Conservation (phyloP, 1,140 invertebrate species). For the Ditylenchus dipsaci region DNA sequence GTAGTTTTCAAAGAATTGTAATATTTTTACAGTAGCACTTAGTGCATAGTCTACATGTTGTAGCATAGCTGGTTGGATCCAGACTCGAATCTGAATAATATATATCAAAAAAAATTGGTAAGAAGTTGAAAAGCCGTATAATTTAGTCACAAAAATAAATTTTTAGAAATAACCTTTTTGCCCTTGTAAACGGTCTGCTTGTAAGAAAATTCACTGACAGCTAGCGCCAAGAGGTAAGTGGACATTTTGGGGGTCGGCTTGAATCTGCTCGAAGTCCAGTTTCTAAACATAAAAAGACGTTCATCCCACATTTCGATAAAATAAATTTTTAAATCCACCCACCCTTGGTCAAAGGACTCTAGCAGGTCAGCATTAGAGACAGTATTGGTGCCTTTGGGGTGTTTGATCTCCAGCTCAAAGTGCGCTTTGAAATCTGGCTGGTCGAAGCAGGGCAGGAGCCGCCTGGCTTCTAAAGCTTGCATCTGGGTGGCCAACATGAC, state of each 20-base stretch:
- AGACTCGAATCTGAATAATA: constrained; percentile 66
- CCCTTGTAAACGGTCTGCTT: constrained; percentile 24
- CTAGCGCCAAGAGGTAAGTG: constrained; percentile 60
- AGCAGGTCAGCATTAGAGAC: constrained; percentile 19
- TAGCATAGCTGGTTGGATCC: constrained; percentile 72
- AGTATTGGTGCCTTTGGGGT: constrained; percentile 29
- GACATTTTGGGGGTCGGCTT: constrained; percentile 58
- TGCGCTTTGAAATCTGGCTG: constrained; percentile 51
- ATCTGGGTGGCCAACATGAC: constrained; percentile 45
- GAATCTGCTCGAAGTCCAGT: constrained; percentile 24
- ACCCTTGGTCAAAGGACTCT: background rate
- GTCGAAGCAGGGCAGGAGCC: constrained; percentile 53
- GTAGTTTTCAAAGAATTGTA: constrained; percentile 77
- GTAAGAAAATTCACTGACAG: constrained; percentile 58
- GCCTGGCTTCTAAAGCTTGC: constrained; percentile 49
- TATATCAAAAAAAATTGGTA: background rate
- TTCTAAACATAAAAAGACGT: background rate
- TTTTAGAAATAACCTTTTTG: constrained; percentile 14
- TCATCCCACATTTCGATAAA: background rate
- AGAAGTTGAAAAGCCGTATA: background rate
- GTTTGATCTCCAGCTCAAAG: constrained; percentile 37
- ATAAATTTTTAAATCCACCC: constrained; percentile 4
- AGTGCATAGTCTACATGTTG: constrained; percentile 76
- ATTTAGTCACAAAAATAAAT: background rate
- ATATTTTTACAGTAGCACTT: constrained; percentile 69